Evolutionary conservation across 1,140 invertebrate species (phyloP).

Genomic region (Euura lappo): DNA sequence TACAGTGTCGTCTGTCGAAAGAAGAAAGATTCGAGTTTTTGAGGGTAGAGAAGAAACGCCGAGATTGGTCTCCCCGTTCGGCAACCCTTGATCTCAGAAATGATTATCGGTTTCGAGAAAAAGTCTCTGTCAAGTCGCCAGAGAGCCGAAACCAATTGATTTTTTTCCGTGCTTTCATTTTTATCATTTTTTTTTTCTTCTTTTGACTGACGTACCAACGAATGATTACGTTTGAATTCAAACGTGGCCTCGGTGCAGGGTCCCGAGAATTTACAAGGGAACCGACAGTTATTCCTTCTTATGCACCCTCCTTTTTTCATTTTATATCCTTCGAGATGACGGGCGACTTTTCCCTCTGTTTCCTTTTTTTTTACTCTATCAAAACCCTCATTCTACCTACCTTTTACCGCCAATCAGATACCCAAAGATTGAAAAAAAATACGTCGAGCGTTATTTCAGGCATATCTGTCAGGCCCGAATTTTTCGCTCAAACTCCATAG

Average conservation of each 20-base stretch:
- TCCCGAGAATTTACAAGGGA: not conserved
- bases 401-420: slow-evolving; percentile 2
- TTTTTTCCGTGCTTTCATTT: not conserved
- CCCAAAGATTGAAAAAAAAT: slow-evolving; percentile 55
- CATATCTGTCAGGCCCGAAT: slow-evolving; percentile 24
- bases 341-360: not conserved
- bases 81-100: no score
- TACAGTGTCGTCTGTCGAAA: not conserved
- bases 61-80: no score
- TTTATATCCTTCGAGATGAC: not conserved
- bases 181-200: not conserved
- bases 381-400: not conserved
- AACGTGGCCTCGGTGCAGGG: not conserved
- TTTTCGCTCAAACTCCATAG: not conserved
- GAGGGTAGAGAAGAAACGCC: no score
- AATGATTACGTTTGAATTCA: not conserved
- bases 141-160: not conserved
- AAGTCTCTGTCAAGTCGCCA: no score
- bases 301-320: not conserved
- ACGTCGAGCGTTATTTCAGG: slow-evolving; percentile 52
- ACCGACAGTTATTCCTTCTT: not conserved
- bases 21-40: no score
- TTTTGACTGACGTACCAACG: not conserved
- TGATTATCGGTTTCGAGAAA: no score
- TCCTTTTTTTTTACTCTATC: slow-evolving; percentile 10